phyloP scores from a whole-genome alignment of 2,888 invertebrate genomes.

The Caenorhabditis sp. region DNA sequence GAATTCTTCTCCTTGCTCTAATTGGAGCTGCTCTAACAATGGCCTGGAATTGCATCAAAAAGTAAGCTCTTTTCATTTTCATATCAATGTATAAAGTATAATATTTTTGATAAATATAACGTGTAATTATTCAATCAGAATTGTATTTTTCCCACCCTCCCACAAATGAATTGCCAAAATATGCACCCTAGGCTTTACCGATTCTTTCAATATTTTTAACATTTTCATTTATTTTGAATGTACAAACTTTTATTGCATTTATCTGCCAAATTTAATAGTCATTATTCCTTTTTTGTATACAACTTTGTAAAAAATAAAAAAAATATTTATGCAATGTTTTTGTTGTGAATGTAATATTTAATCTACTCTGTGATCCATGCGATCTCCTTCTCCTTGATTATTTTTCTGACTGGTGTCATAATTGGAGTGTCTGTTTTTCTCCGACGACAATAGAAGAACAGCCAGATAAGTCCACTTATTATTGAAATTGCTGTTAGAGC shows the following conservation, averaged over 20 bases:
- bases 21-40: slow-evolving; percentile 33
- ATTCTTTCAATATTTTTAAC: background rate
- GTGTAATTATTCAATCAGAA: background rate
- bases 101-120: background rate
- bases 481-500: slow-evolving; percentile 25
- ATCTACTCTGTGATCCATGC: slow-evolving; percentile 6
- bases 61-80: background rate
- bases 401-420: slow-evolving; percentile 4
- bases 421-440: slow-evolving; percentile 19
- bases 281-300: too few relatives aligned
- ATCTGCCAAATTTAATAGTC: background rate
- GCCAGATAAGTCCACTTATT: slow-evolving; percentile 20
- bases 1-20: slow-evolving; percentile 16
- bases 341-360: slow-evolving; percentile 20
- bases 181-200: background rate
- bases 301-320: background rate
- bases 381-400: background rate
- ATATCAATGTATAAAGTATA: background rate
- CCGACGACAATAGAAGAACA: slow-evolving; percentile 25
- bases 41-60: slow-evolving; percentile 16
- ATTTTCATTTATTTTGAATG: background rate
- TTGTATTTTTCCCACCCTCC: background rate
- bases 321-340: slow-evolving; percentile 23
- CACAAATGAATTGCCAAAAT: background rate
- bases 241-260: background rate